Evolutionary conservation across 2,888 invertebrate species (phyloP).

Genomic region (Mythimna pallens): DNA sequence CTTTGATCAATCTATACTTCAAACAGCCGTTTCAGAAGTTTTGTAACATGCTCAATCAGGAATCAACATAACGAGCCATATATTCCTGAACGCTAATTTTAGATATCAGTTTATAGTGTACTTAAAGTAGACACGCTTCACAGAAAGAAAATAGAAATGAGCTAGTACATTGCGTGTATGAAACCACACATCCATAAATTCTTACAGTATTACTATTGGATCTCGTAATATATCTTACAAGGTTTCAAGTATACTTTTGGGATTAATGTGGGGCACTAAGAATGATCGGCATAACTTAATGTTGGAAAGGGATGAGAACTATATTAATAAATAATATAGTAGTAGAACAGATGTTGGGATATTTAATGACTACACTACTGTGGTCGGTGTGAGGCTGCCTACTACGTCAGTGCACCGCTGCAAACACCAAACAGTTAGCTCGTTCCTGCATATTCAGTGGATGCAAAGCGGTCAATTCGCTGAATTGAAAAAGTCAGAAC

Average conservation of each 20-base stretch:
- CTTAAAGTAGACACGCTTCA: conserved; percentile 53
- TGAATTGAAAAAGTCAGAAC: conserved; percentile 43
- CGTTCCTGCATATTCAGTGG: conserved; percentile 54
- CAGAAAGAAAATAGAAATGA: conserved; percentile 53
- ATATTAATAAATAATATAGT: conserved; percentile 19
- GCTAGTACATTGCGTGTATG: conserved; percentile 27
- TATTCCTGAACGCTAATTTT: conserved; percentile 48
- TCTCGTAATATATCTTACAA: conserved; percentile 3
- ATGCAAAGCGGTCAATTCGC: conserved; percentile 50
- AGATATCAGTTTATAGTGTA: conserved; percentile 58
- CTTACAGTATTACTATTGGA: conserved; percentile 12
- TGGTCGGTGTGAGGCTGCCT: background rate
- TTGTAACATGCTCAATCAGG: conserved; percentile 38
- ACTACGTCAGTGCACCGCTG: background rate
- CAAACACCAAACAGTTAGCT: conserved; percentile 28
- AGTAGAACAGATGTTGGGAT: conserved; percentile 16
- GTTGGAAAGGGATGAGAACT: conserved; percentile 15
- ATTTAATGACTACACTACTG: conserved; percentile 9
- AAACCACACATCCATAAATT: conserved; percentile 23
- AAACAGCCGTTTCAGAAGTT: conserved; percentile 38
- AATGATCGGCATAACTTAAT: conserved; percentile 18
- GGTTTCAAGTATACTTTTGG: conserved; percentile 16
- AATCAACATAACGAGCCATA: conserved; percentile 38
- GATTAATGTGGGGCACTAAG: conserved; percentile 1
- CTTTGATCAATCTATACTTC: conserved; percentile 46